Percentiles rank a stretch among this genome's conserved stretches.
phyloP scores from a whole-genome alignment of 2,888 invertebrate species.

The Himalopsyche japonica region DNA sequence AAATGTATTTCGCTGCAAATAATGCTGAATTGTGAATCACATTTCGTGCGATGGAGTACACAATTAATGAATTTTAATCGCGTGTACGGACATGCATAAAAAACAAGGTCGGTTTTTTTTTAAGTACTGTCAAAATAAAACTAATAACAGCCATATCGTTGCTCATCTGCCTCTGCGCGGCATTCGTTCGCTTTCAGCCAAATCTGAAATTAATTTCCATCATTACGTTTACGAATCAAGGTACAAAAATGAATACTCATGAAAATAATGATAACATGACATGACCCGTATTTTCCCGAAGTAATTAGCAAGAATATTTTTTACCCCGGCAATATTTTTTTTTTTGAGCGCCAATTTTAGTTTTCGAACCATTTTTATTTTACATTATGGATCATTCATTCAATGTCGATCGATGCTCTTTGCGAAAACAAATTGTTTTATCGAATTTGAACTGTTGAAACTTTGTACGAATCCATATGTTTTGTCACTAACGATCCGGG shows the following conservation, averaged over 20 bases:
- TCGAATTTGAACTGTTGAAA: too few relatives aligned
- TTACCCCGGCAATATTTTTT: background rate
- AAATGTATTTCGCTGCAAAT: too few relatives aligned
- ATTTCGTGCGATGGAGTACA: background rate
- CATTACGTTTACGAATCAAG: background rate
- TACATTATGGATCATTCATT: too few relatives aligned
- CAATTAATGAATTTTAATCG: background rate
- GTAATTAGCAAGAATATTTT: background rate
- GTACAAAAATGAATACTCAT: background rate
- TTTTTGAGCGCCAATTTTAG: background rate
- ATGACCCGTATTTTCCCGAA: background rate
- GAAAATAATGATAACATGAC: background rate
- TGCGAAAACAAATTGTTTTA: too few relatives aligned
- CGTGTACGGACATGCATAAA: background rate
- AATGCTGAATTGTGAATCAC: background rate
- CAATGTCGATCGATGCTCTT: too few relatives aligned
- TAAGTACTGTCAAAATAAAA: background rate
- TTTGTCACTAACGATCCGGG: too few relatives aligned
- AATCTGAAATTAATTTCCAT: conserved; percentile 12
- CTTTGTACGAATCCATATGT: too few relatives aligned
- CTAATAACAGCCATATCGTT: conserved; percentile 29
- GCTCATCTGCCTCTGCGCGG: conserved; percentile 6
- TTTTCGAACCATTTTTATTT: background rate
- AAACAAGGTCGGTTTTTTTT: background rate
- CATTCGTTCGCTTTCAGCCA: conserved; percentile 8